phyloP scores from a whole-genome alignment of 2,888 invertebrate species.

The Sinodicranocentrus sp. region DNA sequence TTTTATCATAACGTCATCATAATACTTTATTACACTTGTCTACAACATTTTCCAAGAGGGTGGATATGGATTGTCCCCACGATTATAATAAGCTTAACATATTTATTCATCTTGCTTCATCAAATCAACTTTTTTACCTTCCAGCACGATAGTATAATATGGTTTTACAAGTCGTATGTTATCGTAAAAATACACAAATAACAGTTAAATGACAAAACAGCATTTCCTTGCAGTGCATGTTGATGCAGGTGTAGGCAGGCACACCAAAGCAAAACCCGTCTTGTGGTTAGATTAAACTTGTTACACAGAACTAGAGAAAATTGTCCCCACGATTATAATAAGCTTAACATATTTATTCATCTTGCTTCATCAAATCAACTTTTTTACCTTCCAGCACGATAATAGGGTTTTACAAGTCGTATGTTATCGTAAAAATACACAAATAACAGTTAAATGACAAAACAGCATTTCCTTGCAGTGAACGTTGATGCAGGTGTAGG shows the following conservation, averaged over 20 bases:
- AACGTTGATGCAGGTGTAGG: no score
- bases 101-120: not conserved
- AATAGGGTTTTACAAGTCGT: not conserved
- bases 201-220: slow-evolving; percentile 5
- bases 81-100: not conserved
- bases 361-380: not conserved
- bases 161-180: not conserved
- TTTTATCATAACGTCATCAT: no score
- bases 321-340: not conserved
- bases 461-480: no score
- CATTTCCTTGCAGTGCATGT: no score
- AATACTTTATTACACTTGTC: no score
- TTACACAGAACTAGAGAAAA: no score
- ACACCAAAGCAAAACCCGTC: no score
- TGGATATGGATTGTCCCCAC: not conserved
- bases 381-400: not conserved
- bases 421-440: not conserved
- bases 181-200: not conserved
- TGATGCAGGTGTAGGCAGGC: no score
- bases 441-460: not conserved
- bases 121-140: not conserved
- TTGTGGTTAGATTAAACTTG: no score
- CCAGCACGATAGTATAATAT: not conserved
- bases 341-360: not conserved
- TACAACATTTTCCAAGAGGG: no score